Base-by-base conservation (phyloP, 1,140 invertebrate genomes). In the Pseudachorutes palmiensis region DNA sequence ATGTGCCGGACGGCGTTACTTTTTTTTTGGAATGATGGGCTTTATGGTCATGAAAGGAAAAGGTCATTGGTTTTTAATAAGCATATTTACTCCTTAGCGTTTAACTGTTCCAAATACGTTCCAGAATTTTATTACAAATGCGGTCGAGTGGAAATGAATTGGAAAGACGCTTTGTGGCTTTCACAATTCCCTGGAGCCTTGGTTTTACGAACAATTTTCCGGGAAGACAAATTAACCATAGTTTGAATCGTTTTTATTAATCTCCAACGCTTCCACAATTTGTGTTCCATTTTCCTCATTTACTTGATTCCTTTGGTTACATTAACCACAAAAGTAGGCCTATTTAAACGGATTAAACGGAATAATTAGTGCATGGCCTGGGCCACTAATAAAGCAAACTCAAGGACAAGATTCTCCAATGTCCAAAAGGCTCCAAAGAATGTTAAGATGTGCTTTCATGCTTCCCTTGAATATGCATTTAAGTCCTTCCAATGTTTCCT, bases 151-250 rank as follows among this genome's bases (percentile, higher is more conserved):
- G 9, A 55, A 55, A 55, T 55, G 51, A 55, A 55, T 55, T 55
- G 24, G 51, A 55, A 55, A 55, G 24, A 19, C 9, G 12, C 24
- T 55, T 26, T 55, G 51, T 55, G 51, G 51, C 51, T 55, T 55
- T 55, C 24, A 19, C 24, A 19, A 55, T 19, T 5, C 5, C 5
- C 3, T 12, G 31, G 26, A 48, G 14, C 33, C 16, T 36, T 9
- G 28, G 5, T 63, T 55, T 55, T 55, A 55, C 24, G 9, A 55
- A 55, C 51, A 55, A 55, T 55, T 55, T 55, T 55, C 58, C 30
- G 26, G 30, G 24, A 60, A 31, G 26, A 9, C 30, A 31, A 60
- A 60, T 29, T 60, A 29, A 31, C 30, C 58, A 60, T 28, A 60
- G 24, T 55, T 19, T 14, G 24, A 9, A 57, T 19, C 24, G 24